A percentile compares a stretch with the other conserved stretches of the same genome.
phyloP scores from a whole-genome alignment of 2,113 vertebrate genomes.

The Rhombomys opimus region DNA sequence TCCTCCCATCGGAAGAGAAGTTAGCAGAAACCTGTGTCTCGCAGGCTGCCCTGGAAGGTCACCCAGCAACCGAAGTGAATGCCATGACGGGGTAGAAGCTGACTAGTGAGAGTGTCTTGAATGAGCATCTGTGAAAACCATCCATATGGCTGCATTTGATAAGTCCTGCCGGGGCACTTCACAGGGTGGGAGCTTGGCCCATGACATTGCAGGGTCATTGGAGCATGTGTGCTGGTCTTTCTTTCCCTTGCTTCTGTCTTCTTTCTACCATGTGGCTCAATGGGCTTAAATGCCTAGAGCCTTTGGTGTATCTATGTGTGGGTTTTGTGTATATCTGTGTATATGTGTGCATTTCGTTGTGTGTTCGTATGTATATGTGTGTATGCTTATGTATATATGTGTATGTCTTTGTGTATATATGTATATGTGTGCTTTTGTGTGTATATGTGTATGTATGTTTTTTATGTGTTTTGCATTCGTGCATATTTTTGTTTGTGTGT shows the following conservation, averaged over 20 bases:
- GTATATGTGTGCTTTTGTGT: neutral
- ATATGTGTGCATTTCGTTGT: neutral
- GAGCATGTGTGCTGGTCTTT: neutral
- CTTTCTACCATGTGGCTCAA: neutral
- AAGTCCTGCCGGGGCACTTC: neutral
- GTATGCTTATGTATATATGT: neutral
- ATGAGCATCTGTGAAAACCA: neutral
- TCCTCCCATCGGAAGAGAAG: neutral
- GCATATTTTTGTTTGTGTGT: neutral
- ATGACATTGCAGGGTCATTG: neutral
- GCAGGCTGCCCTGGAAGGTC: neutral
- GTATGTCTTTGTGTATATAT: neutral
- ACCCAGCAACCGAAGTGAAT: neutral
- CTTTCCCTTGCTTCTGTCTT: neutral
- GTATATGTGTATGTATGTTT: neutral
- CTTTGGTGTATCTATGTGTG: neutral
- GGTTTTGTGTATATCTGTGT: neutral
- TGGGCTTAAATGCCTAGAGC: neutral
- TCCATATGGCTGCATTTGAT: slow-evolving; percentile 27
- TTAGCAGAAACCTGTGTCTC: neutral
- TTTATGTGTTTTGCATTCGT: neutral
- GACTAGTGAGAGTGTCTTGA: slow-evolving; percentile 13
- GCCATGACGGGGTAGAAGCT: neutral
- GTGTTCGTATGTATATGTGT: neutral
- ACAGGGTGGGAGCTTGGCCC: slow-evolving; percentile 32